Evolutionary conservation across 2,113 vertebrate genomes (phyloP), one percentile per base, ranked within the genome.

Genomic region (Proteles cristata): DNA sequence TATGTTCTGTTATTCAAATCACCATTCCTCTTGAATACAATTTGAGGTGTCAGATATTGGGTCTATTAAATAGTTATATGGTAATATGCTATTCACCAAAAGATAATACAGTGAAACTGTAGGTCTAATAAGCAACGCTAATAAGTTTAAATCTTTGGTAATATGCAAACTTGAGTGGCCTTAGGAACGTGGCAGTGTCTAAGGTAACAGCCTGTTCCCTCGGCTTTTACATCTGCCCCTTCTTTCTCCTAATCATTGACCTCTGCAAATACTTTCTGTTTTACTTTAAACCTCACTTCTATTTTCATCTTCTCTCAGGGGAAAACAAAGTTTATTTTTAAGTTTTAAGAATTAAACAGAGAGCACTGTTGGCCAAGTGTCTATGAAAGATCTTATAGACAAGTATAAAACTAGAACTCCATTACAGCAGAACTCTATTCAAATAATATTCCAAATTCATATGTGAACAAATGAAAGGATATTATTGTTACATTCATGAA

Each of bases 291-390:
- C 76, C 96, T 96, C 61, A 88, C 69, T 79, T 97, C 53, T 89
- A 95, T 97, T 97, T 94, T 69, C 76, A 85, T 98, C 98, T 97
- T 94, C 95, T 83, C 0, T 97, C 93, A 98, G 35, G 96, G 95
- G 89, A 96, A 94, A 96, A 43, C 73, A 88, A 76, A 94, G 84
- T 48, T 92, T 96, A 95, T 97, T 97, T 97, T 74, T 89, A 93
- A 93, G 96, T 97, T 81, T 94, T 87, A 92, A 68, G 94, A 96
- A 92, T 96, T 97, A 84, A 96, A 94, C 74, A 79, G 95, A 96
- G 65, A 81, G 80, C 69, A 33, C 89, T 97, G 81, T 95, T 97
- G 97, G 97, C 53, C 53, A 95, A 50, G 77, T 73, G 23, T 94
- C 88, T 97, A 65, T 95, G 96, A 97, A 98, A 97, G 97, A 80